Base-by-base conservation (phyloP, 1,140 invertebrate genomes). In the Ips nitidus region DNA sequence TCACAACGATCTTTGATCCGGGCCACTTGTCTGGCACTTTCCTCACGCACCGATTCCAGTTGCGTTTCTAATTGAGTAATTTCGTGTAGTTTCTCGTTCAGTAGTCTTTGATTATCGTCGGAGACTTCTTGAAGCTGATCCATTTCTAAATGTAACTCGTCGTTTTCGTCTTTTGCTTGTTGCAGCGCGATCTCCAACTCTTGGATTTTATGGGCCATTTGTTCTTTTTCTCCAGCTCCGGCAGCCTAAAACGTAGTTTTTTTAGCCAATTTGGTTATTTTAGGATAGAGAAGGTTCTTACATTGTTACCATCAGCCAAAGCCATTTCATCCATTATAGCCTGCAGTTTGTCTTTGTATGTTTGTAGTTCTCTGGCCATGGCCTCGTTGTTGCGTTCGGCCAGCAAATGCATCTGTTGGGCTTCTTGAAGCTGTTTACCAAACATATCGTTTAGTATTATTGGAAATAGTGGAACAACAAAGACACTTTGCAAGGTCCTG, bases 1-100 rank as follows among this genome's bases (percentile, higher is more conserved):
- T 92, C 90, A 5, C 86, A 86, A 45, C 89, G 82, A 40, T 79
- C 77, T 50, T 78, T 79, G 7, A 71, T 79, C 50, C 77, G 66
- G 0, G 77, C 83, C 0, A 92, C 83, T 68, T 90, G 90, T 55
- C 90, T 82, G 0, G 90, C 89, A 0, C 89, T 88, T 73, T 92
- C 90, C 59, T 90, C 88, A 2, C 90, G 80, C 4, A 89, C 81
- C 40, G 85, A 84, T 65, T 91, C 89, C 50, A 91, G 77, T 75
- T 90, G 88, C 0, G 87, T 85, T 8, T 85, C 84, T 1, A 91
- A 77, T 71, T 89, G 87, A 2, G 80, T 77, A 38, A 84, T 81
- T 77, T 87, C 84, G 63, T 86, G 84, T 74, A 84, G 79, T 77
- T 85, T 85, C 74, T 83, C 82, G 64, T 86, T 82, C 3, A 83